Evolutionary conservation across 2,888 invertebrate genomes (phyloP).

Genomic region (Helleia helle): DNA sequence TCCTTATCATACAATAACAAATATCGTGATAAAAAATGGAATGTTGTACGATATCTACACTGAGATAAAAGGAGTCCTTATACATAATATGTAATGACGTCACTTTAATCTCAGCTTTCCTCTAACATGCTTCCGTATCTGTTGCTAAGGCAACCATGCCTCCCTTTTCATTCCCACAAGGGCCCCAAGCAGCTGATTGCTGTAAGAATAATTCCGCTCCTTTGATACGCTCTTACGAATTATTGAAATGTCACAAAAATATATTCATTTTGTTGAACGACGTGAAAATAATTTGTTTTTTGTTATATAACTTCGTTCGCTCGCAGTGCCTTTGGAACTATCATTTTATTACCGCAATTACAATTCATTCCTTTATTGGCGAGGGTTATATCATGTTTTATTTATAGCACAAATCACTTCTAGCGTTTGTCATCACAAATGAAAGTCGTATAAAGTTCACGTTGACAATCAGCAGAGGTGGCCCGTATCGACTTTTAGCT

Average conservation of each 20-base stretch:
- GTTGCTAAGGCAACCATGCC: no score
- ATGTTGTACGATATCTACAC: no score
- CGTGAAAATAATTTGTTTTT: neutral
- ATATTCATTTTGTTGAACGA: conserved; percentile 1
- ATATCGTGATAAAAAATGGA: no score
- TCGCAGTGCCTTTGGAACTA: no score
- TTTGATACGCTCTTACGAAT: conserved; percentile 15
- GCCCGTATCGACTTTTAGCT: no score
- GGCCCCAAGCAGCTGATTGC: conserved; percentile 55
- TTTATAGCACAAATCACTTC: neutral
- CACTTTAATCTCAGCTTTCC: neutral
- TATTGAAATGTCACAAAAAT: conserved; percentile 11
- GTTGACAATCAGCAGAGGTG: no score
- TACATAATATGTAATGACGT: no score
- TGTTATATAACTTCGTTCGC: neutral
- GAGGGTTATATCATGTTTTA: neutral
- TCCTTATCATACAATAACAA: no score
- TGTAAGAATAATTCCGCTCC: conserved; percentile 31
- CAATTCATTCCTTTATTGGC: neutral
- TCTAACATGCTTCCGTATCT: no score
- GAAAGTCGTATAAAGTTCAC: conserved; percentile 6
- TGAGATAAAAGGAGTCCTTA: no score
- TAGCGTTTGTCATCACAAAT: neutral
- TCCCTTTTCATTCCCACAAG: conserved; percentile 41
- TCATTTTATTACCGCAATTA: neutral